Evolutionary conservation across 1,140 invertebrate species (phyloP), one percentile per base, ranked within the genome.

Genomic region (Mercenaria mercenaria): DNA sequence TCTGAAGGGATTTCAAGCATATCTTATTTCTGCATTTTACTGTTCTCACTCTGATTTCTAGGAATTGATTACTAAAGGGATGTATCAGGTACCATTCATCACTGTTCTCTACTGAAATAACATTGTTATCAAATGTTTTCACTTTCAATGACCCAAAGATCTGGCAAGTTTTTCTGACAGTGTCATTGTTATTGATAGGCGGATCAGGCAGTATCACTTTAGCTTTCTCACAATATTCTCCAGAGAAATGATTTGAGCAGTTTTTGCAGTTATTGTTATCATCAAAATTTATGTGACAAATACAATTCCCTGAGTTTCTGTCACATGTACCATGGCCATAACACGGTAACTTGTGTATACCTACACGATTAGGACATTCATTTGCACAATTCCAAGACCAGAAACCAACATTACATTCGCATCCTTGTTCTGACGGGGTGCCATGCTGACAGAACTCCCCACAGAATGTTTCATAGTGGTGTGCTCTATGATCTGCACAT

Each of bases 281-380:
- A 29, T 89, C 39, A 88, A 85, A 91, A 15, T 59, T 86, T 41
- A 69, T 34, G 11, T 79, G n/a, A 74, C 92, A 92, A 1, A 74
- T 37, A 56, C 92, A 92, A 0, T 72, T n/a, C 59, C 92, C 92
- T 37, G 69, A 83, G 0, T n/a, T n/a, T 50, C 56, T 29, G 10
- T 91, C 83, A 88, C 92, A 92, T 18, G 59, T 20, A 10, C 92
- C 92, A 85, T 90, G 76, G 47, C 83, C 79, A 76, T 80, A 77
- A 34, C 92, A 92, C 1, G 85, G 76, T 32, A 88, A 69, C 6
- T 56, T 59, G 29, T 64, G 23, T 26, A 13, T 6, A 64, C 72
- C 11, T 15, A 69, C n/a, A 29, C 90, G 82, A 29, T 82, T 84
- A 26, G 92, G 90, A 47, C 92, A 92, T 39, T 80, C 74, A 13